Evolutionary conservation across 2,113 vertebrate genomes (phyloP), one percentile per base, ranked within the genome.

Genomic region (Fregetta grallaria): DNA sequence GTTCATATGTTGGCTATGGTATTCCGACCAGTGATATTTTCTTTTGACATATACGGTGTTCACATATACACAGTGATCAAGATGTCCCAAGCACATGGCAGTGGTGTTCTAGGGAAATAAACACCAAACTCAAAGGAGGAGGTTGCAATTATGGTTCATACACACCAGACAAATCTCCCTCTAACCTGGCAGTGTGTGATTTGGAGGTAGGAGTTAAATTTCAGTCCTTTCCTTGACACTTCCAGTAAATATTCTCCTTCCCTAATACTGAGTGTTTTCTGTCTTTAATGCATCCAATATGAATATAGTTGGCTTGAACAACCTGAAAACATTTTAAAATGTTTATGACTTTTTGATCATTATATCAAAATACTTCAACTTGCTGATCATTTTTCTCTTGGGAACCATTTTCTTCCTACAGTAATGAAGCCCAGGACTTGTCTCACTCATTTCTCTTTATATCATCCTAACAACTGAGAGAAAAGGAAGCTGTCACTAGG

Each of bases 401-500:
- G 53, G 45, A 86, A 34, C 67, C 15, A 21, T 91, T 86, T 91
- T 73, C 34, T 86, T 81, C 27, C 15, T 36, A 32, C 13, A 63
- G 32, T 49, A 73, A 42, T 47, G 65, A 92, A 91, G 38, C 36
- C 56, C 58, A 75, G 61, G 86, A 49, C 78, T 88, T 56, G 13
- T 53, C 56, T 84, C 36, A 27, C 65, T 94, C 42, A 1, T 50
- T 88, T 94, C 45, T 84, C 67, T 84, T 27, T 86, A 42, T 83
- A 58, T 52, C 38, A 5, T 22, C 13, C 56, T 38, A 91, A 76
- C 36, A 88, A 87, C 47, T 55, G 76, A 81, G 89, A 59, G 91
- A 34, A 86, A 80, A 75, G 68, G 72, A 91, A 94, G 42, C 93
- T 92, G 93, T 96, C 87, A 90, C 73, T 90, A 52, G 73, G 84